Percentiles rank a stretch among this genome's conserved stretches.
phyloP scores from a whole-genome alignment of 2,888 invertebrate genomes.

The Drosophila gaucha region DNA sequence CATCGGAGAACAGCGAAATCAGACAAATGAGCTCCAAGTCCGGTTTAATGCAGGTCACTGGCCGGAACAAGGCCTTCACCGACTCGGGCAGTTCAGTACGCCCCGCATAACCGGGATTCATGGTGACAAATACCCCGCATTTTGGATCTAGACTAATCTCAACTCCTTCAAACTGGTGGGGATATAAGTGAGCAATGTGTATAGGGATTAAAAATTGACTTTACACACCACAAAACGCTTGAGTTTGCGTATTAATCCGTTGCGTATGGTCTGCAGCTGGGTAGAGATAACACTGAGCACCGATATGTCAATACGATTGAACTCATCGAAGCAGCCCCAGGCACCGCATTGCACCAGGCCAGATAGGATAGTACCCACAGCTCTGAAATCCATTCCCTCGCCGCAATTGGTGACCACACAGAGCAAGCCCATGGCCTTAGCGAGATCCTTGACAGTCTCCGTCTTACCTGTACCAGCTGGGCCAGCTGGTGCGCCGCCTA shows the following conservation, averaged over 20 bases:
- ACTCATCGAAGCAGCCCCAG: constrained; percentile 98
- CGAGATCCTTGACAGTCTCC: constrained; percentile 95
- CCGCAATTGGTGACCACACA: constrained; percentile 96
- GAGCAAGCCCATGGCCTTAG: constrained; percentile 93
- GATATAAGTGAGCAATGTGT: rapidly evolving
- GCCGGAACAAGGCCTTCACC: constrained; percentile 95
- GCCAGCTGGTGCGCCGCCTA: constrained; percentile 96
- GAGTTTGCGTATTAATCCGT: constrained; percentile 91
- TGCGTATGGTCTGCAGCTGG: constrained; percentile 94
- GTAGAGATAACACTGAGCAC: constrained; percentile 97
- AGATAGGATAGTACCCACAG: constrained; percentile 91
- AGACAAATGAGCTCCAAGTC: constrained; percentile 96
- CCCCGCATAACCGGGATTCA: constrained; percentile 97
- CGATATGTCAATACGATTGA: constrained; percentile 96
- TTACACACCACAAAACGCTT: constrained; percentile 89
- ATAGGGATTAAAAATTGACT: rapidly evolving
- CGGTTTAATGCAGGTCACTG: constrained; percentile 96
- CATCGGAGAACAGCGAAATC: constrained; percentile 96
- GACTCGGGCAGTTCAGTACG: constrained; percentile 96
- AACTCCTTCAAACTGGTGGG: constrained; percentile 90
- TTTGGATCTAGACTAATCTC: constrained; percentile 93
- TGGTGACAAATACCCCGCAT: constrained; percentile 97
- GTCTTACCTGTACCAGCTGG: constrained; percentile 88
- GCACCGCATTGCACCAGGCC: constrained; percentile 88
- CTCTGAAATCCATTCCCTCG: constrained; percentile 96